phyloP scores from a whole-genome alignment of 2,797 vertebrate species.

The Amazona finschi region DNA sequence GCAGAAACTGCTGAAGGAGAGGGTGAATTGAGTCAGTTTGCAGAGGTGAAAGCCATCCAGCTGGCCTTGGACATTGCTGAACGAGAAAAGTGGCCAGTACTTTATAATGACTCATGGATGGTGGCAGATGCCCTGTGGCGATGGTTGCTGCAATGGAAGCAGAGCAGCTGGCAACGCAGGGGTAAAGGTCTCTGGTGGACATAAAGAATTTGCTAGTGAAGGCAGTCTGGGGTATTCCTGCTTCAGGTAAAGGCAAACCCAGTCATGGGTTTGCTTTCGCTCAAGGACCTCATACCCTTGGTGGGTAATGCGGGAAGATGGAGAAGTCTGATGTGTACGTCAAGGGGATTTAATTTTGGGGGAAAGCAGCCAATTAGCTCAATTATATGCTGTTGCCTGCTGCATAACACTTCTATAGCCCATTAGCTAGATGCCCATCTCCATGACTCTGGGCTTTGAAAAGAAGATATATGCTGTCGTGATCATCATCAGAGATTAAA shows the following conservation, averaged over 20 bases:
- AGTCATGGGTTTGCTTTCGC: neutral
- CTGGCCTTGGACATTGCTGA: neutral
- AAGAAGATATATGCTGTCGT: neutral
- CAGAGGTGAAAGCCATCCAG: neutral
- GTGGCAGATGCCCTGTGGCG: neutral
- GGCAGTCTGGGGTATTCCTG: neutral
- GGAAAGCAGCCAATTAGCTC: neutral
- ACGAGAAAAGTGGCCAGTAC: neutral
- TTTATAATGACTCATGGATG: neutral
- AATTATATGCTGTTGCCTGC: neutral
- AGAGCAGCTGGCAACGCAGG: neutral
- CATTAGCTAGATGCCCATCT: neutral
- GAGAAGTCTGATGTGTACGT: neutral
- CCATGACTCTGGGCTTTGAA: neutral
- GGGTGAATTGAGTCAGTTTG: too few species aligned
- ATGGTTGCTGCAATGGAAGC: neutral
- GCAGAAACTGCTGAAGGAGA: too few species aligned
- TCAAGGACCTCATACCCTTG: neutral
- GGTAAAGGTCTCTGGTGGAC: neutral
- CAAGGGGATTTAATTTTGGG: neutral
- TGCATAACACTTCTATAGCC: neutral
- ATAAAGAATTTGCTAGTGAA: neutral
- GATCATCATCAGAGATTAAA: neutral
- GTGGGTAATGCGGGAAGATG: neutral
- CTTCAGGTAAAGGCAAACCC: neutral